A percentile compares a stretch with the other conserved stretches of the same genome.
These are phyloP conservation scores for Pyralis farinalis DNA, from an alignment of 2,888 invertebrate genomes.

Conservation along the genomic window DNA sequence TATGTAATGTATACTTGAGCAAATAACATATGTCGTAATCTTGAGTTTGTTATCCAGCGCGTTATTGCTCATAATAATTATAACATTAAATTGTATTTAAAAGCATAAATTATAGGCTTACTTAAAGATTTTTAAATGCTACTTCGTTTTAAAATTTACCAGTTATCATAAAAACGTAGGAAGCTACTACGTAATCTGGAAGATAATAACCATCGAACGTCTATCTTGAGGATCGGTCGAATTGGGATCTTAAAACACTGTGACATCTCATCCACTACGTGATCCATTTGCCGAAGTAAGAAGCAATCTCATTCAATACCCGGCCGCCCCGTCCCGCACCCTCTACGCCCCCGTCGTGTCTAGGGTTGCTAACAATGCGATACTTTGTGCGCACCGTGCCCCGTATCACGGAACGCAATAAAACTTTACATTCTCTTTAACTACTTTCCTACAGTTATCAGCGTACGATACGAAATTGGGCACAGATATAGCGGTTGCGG, in stretches of 20 bases:
- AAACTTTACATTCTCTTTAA: slow-evolving; percentile 76
- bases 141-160: too few relatives aligned
- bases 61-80: too few relatives aligned
- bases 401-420: slow-evolving; percentile 69
- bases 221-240: slow-evolving; percentile 53
- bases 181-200: slow-evolving; percentile 18
- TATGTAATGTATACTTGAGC: slow-evolving; percentile 54
- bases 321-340: slow-evolving; percentile 39
- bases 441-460: slow-evolving; percentile 71
- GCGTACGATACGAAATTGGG: slow-evolving; percentile 60
- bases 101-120: too few relatives aligned
- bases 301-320: slow-evolving; percentile 82
- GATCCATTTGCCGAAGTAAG: slow-evolving; percentile 82
- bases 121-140: too few relatives aligned
- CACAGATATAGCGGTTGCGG: too few relatives aligned
- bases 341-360: slow-evolving; percentile 30
- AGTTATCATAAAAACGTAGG: too few relatives aligned
- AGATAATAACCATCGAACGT: slow-evolving; percentile 46
- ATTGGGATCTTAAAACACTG: slow-evolving; percentile 81
- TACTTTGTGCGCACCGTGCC: slow-evolving; percentile 62
- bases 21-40: slow-evolving; percentile 14
- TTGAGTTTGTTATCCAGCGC: not conserved
- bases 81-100: too few relatives aligned
- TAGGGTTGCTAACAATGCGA: slow-evolving; percentile 71
- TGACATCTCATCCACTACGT: slow-evolving; percentile 82